Evolutionary conservation across 64 coral and sea anemone genomes (phyloP), one percentile per base, ranked within the genome.

Genomic region (Pachyseris speciosa): DNA sequence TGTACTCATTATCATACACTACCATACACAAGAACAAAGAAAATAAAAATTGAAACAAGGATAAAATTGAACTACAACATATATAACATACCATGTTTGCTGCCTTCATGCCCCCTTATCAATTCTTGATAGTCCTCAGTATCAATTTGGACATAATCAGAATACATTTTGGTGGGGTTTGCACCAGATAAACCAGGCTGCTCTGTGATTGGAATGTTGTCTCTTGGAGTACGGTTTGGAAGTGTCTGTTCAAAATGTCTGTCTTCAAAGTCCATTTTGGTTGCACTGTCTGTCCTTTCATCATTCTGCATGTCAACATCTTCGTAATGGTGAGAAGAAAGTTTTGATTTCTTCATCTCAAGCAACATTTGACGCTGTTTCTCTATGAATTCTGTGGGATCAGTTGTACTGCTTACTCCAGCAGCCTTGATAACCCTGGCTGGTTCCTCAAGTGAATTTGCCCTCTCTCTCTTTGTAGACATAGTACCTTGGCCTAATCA

Each of bases 211-310:
- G 71, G 20, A 51, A 10, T 10, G 22, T 66, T 28, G 7, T 28
- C 52, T 26, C 8, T 19, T 50, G 37, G 26, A 49, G 19, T 22
- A 38, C 49, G 76, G 27, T 45, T 48, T 37, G 24, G 38, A 40
- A 83, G 90, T 33, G 80, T 51, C 13, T 45, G 57, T 55, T 67
- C 33, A 42, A 90, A 94, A 69, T 90, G 79, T 41, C 70, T 28
- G 25, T 85, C 47, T 34, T 90, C 7, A 51, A 94, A 94, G 55
- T 32, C 24, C 59, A 77, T 16, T 40, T 68, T 78, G 28, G 22
- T 41, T 2, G 13, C n/a, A 83, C 69, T 91, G n/a, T 67, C 83
- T 67, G 66, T 43, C 22, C 41, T 93, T 86, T 93, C 83, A 34
- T 34, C 17, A 9, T 79, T 28, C 0, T n/a, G 29, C 43, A 58